A percentile compares a stretch with the other conserved stretches of the same genome.
phyloP scores from a whole-genome alignment of 2,113 vertebrate species.

The Etheostoma spectabile region DNA sequence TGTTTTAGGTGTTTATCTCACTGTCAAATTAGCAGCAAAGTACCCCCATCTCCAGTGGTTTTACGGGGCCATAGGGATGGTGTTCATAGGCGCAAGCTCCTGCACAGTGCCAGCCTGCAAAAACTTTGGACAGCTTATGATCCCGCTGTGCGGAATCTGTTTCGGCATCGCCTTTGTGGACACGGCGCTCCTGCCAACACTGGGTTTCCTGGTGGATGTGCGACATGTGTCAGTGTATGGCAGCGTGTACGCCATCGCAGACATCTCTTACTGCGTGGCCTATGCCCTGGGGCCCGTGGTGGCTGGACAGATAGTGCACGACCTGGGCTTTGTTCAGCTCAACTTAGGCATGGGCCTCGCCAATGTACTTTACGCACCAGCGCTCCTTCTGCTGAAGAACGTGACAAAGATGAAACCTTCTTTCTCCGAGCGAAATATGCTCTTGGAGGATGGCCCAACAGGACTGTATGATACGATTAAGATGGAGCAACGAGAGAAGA shows the following conservation, averaged over 20 bases:
- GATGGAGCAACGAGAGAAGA: slow-evolving; percentile 89
- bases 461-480: slow-evolving; percentile 95
- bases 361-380: slow-evolving; percentile 95
- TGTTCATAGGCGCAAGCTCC: slow-evolving; percentile 95
- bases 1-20: slow-evolving; percentile 93
- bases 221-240: slow-evolving; percentile 96
- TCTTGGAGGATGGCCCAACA: slow-evolving; percentile 94
- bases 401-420: slow-evolving; percentile 94
- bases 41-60: slow-evolving; percentile 98
- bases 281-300: slow-evolving; percentile 95
- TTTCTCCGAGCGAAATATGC: slow-evolving; percentile 92
- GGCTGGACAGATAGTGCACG: slow-evolving; percentile 95
- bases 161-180: slow-evolving; percentile 98
- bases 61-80: slow-evolving; percentile 95
- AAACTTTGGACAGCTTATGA: slow-evolving; percentile 91
- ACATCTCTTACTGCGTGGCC: slow-evolving; percentile 96
- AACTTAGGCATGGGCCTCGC: slow-evolving; percentile 97
- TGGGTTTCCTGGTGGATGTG: slow-evolving; percentile 96
- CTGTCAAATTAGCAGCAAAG: slow-evolving; percentile 90
- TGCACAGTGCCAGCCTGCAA: slow-evolving; percentile 94
- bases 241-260: slow-evolving; percentile 97
- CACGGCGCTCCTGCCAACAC: slow-evolving; percentile 94
- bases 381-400: slow-evolving; percentile 91
- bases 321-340: slow-evolving; percentile 93
- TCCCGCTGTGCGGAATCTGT: slow-evolving; percentile 95